phyloP scores from a whole-genome alignment of 2,888 invertebrate species.

The Alsophila aescularia region DNA sequence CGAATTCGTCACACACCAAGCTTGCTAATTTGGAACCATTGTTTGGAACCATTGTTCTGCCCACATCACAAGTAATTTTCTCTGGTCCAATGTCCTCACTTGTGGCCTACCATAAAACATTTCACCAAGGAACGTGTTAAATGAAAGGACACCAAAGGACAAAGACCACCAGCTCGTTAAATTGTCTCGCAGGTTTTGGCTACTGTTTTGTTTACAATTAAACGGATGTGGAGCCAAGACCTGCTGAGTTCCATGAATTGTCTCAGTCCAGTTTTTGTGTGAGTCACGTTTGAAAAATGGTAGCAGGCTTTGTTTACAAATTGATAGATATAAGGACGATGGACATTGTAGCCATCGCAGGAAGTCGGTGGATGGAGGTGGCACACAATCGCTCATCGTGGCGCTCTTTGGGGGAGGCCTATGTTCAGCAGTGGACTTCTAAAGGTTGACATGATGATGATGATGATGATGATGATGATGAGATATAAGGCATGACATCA shows the following conservation, averaged over 20 bases:
- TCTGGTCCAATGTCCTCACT: slow-evolving; percentile 68
- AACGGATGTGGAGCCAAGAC: slow-evolving; percentile 49
- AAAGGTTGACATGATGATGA: too few species aligned
- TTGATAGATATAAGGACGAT: background rate
- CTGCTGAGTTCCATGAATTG: slow-evolving; percentile 47
- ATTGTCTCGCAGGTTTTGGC: slow-evolving; percentile 42
- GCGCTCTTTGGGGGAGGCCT: too few species aligned
- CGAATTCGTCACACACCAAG: slow-evolving; percentile 66
- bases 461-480: too few species aligned
- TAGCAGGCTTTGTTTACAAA: slow-evolving; percentile 12
- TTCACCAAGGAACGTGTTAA: slow-evolving; percentile 61
- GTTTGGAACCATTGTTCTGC: slow-evolving; percentile 77
- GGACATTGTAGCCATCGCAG: too few species aligned
- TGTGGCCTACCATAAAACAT: slow-evolving; percentile 50
- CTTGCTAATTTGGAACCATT: slow-evolving; percentile 47
- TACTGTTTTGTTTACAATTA: slow-evolving; percentile 59
- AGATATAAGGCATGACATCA: too few species aligned
- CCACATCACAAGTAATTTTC: slow-evolving; percentile 73
- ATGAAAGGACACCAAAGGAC: slow-evolving; percentile 55
- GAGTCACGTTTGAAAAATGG: slow-evolving; percentile 36
- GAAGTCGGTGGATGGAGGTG: too few species aligned
- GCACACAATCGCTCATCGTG: too few species aligned
- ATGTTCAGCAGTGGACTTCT: too few species aligned
- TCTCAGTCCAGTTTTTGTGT: slow-evolving; percentile 38
- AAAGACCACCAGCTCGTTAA: slow-evolving; percentile 63